Evolutionary conservation across 2,888 invertebrate species (phyloP).

Genomic region (Erpobdella octoculata): DNA sequence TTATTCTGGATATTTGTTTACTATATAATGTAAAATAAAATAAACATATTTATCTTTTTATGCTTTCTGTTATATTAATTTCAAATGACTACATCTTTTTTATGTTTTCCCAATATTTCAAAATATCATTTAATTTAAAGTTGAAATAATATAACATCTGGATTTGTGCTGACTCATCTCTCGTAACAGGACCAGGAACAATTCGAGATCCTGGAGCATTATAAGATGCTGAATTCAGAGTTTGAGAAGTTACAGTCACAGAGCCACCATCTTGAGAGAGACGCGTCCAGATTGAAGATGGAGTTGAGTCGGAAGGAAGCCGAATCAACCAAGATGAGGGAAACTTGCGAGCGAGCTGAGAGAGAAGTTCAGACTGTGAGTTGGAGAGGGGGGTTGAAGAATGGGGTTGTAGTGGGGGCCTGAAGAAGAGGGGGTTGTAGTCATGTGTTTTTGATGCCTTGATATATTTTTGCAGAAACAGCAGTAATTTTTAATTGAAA

Average conservation of each 20-base stretch:
- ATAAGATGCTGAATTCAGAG: constrained; percentile 48
- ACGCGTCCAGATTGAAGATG: constrained; percentile 49
- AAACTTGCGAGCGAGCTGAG: constrained; percentile 46
- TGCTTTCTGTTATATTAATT: too few species aligned
- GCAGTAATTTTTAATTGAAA: too few species aligned
- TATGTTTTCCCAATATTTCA: too few species aligned
- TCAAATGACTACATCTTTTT: too few species aligned
- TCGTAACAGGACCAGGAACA: constrained; percentile 48
- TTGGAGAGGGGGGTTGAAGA: neutral
- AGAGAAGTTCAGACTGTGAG: constrained; percentile 47
- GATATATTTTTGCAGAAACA: too few species aligned
- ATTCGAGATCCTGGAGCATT: constrained; percentile 50
- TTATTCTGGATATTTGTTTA: neutral
- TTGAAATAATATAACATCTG: neutral
- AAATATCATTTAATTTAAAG: too few species aligned
- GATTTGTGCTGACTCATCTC: neutral
- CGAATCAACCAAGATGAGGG: constrained; percentile 47
- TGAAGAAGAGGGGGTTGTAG: too few species aligned
- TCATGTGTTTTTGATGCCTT: too few species aligned
- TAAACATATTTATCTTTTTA: too few species aligned
- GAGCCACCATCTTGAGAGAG: constrained; percentile 50
- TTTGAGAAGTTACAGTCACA: constrained; percentile 50
- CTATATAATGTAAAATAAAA: too few species aligned
- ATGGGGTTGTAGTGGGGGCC: neutral
- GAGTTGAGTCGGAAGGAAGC: constrained; percentile 51